Evolutionary conservation across 2,797 vertebrate species (phyloP).

Genomic region (Notoglanidium macrostoma): DNA sequence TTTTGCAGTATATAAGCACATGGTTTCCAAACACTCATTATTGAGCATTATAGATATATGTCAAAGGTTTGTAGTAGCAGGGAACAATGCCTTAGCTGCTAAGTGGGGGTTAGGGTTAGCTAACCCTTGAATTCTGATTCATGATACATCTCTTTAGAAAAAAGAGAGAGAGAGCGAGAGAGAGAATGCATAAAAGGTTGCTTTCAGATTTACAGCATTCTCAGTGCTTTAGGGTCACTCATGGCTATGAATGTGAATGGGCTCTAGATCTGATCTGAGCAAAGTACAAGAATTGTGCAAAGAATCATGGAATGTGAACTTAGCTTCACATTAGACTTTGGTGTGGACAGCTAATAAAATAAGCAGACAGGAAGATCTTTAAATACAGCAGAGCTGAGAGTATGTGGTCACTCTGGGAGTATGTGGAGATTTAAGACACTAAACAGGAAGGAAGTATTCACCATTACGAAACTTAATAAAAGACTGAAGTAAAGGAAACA

Average conservation of each 20-base stretch:
- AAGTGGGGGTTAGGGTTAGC: not conserved
- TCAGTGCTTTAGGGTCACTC: not conserved
- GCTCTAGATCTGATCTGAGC: too few relatives aligned
- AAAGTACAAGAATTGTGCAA: not conserved
- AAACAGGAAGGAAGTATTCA: too few relatives aligned
- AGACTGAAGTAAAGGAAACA: not conserved
- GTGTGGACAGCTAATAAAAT: not conserved
- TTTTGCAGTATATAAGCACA: not conserved
- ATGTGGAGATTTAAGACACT: not conserved
- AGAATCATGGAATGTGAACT: not conserved
- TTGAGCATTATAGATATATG: not conserved
- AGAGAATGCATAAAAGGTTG: not conserved
- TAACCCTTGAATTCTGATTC: not conserved
- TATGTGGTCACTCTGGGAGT: not conserved
- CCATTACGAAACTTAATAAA: not conserved
- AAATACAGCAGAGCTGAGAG: not conserved
- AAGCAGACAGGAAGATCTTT: not conserved
- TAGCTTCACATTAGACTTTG: not conserved
- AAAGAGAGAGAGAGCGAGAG: too few relatives aligned
- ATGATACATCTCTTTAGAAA: not conserved
- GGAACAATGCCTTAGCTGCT: not conserved
- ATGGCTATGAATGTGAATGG: not conserved
- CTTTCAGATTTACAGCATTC: not conserved
- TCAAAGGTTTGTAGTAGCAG: not conserved
- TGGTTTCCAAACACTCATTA: not conserved